Evolutionary conservation across 1,140 invertebrate genomes (phyloP).

Genomic region (Caerostris darwini): DNA sequence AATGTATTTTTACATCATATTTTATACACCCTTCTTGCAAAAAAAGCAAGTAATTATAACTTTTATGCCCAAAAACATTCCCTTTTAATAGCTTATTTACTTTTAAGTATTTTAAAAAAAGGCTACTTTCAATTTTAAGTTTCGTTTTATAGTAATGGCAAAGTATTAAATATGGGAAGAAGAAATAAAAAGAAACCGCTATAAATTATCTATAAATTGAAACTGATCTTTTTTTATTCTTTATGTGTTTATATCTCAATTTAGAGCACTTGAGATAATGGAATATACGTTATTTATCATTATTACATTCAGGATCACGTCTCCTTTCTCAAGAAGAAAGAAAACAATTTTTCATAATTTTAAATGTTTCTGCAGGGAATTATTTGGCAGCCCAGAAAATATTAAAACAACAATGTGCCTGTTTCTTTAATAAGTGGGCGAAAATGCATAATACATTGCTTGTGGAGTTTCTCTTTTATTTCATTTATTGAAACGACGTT

Average conservation of each 20-base stretch:
- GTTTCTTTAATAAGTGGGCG: neutral
- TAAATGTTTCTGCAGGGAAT: neutral
- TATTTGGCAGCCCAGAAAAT: neutral
- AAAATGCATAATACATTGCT: neutral
- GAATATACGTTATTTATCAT: slow-evolving; percentile 7
- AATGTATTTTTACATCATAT: too few relatives aligned
- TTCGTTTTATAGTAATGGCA: too few relatives aligned
- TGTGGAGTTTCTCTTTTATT: neutral
- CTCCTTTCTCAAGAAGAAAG: neutral
- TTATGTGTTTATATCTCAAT: neutral
- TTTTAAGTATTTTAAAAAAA: too few relatives aligned
- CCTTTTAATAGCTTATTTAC: too few relatives aligned
- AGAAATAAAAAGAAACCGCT: too few relatives aligned
- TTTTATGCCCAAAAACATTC: too few relatives aligned
- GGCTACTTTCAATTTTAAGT: too few relatives aligned
- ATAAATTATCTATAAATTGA: neutral
- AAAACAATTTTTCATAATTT: slow-evolving; percentile 1
- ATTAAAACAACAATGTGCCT: neutral
- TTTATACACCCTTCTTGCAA: too few relatives aligned
- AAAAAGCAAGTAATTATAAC: too few relatives aligned
- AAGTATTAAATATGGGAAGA: too few relatives aligned
- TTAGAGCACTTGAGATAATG: neutral
- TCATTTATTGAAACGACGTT: neutral
- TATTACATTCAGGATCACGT: neutral
- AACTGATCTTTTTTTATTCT: slow-evolving; percentile 6